phyloP scores from a whole-genome alignment of 2,797 vertebrate genomes.

The Platalea minor region DNA sequence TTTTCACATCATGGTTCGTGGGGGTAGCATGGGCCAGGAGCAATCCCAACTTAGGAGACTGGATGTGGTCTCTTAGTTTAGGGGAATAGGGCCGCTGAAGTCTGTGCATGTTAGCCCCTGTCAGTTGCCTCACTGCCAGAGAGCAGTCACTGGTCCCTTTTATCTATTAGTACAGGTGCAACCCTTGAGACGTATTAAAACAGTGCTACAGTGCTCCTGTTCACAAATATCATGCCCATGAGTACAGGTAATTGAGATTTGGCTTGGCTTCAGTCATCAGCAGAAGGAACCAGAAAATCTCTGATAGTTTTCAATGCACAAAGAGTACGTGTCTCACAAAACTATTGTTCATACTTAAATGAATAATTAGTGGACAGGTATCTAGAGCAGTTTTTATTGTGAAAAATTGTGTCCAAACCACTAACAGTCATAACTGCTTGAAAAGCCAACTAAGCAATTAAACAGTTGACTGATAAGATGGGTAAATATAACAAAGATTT shows the following conservation, averaged over 20 bases:
- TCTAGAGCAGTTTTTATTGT: background rate
- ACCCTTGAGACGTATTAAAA: background rate
- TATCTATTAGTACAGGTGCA: background rate
- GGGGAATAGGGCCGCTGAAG: rapidly evolving
- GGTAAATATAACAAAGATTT: background rate
- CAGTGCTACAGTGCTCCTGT: background rate
- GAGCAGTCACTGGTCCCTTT: background rate
- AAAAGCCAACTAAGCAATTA: background rate
- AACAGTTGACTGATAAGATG: background rate
- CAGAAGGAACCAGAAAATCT: background rate
- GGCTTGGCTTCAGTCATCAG: background rate
- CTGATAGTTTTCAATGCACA: background rate
- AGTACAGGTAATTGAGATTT: background rate
- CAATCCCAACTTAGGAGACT: background rate
- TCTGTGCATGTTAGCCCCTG: rapidly evolving
- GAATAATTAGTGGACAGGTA: background rate
- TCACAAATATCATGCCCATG: background rate
- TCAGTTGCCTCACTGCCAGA: background rate
- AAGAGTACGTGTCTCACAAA: background rate
- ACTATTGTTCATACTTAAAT: background rate
- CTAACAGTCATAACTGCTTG: background rate
- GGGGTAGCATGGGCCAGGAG: background rate
- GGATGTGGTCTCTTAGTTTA: background rate
- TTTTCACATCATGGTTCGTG: rapidly evolving
- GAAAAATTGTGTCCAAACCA: background rate